Percentiles rank a stretch among this genome's conserved stretches.
Conservation (phyloP, 2,797 vertebrate genomes). For the Chelon labrosus region DNA sequence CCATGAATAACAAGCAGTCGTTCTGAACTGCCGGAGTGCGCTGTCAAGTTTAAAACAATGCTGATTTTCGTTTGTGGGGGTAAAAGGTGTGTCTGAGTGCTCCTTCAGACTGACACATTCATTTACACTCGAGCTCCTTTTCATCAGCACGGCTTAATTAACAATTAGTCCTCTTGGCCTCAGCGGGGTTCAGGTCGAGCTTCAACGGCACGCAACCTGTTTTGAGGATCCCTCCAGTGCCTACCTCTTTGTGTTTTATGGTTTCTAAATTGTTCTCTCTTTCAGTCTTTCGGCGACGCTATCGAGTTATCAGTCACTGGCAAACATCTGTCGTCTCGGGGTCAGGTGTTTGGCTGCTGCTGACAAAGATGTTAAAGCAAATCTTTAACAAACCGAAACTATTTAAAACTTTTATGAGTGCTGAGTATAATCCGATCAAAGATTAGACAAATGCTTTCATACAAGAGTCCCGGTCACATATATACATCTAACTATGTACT, state of each 20-base stretch:
- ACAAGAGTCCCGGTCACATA: neutral
- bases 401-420: neutral
- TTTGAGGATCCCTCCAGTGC: slow-evolving; percentile 43
- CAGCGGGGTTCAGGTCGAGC: slow-evolving; percentile 59
- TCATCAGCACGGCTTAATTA: slow-evolving; percentile 76
- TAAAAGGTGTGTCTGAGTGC: slow-evolving; percentile 69
- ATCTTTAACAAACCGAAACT: neutral
- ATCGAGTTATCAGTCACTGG: neutral
- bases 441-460: neutral
- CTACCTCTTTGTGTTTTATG: slow-evolving; percentile 43
- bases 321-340: neutral
- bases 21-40: slow-evolving; percentile 50
- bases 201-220: slow-evolving; percentile 53
- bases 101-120: slow-evolving; percentile 71
- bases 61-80: slow-evolving; percentile 59
- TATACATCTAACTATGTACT: slow-evolving; percentile 29
- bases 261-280: slow-evolving; percentile 15
- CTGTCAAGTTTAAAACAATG: slow-evolving; percentile 69
- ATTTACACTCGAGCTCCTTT: slow-evolving; percentile 78
- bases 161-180: slow-evolving; percentile 74
- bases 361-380: slow-evolving; percentile 9
- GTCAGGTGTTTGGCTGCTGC: neutral
- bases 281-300: neutral
- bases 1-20: slow-evolving; percentile 58
- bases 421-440: slow-evolving; percentile 2